A percentile compares a stretch with the other conserved stretches of the same genome.
phyloP scores from a whole-genome alignment of 2,888 invertebrate species.

The Agapostemon virescens region DNA sequence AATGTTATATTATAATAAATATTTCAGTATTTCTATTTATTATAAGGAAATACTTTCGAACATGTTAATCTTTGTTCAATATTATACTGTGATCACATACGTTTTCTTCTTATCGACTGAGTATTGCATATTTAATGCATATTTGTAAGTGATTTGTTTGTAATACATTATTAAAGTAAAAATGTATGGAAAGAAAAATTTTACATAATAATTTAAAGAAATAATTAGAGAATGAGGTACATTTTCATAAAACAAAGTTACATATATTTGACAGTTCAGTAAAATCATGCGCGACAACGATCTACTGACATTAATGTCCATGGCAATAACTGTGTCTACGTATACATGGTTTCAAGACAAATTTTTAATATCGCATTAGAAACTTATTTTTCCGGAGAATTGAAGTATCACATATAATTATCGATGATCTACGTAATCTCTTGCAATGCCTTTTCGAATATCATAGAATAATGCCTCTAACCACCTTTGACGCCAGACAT shows the following conservation, averaged over 20 bases:
- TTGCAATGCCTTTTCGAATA: background rate
- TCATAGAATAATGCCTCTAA: constrained; percentile 26
- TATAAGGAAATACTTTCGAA: background rate
- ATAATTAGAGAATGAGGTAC: background rate
- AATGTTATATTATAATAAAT: background rate
- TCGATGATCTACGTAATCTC: constrained; percentile 15
- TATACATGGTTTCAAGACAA: constrained; percentile 27
- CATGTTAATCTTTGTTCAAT: background rate
- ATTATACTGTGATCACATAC: background rate
- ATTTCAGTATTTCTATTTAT: background rate
- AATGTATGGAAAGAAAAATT: background rate
- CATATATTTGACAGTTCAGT: constrained; percentile 16
- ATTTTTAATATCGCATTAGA: constrained; percentile 25
- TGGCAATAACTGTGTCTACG: constrained; percentile 51
- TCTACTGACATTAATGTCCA: constrained; percentile 38
- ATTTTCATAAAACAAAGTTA: background rate
- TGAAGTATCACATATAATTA: constrained; percentile 24
- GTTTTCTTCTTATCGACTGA: constrained; percentile 11
- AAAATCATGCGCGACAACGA: constrained; percentile 18
- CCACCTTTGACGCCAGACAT: constrained; percentile 14
- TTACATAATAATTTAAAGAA: background rate
- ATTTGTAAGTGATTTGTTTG: background rate
- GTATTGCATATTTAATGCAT: background rate
- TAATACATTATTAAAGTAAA: background rate
- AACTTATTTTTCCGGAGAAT: constrained; percentile 8